A percentile compares a stretch with the other conserved stretches of the same genome.
Conservation (phyloP, 2,797 vertebrate genomes). For the Ctenopoma multispine region DNA sequence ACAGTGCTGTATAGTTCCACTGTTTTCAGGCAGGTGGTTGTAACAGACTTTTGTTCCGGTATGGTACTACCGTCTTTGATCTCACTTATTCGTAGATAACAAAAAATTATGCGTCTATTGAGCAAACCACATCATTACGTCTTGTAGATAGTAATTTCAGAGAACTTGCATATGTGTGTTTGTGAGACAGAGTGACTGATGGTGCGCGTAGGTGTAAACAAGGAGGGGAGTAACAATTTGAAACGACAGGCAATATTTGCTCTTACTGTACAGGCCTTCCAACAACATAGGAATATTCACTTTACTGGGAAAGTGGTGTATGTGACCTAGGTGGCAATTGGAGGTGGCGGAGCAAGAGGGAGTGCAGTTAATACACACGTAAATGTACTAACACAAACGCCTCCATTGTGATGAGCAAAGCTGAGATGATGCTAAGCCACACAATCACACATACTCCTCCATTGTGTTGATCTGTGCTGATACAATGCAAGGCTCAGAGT, state of each 20-base stretch:
- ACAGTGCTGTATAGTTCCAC: neutral
- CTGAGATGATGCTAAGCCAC: conserved; percentile 41
- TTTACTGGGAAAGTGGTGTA: conserved; percentile 35
- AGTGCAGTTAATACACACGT: conserved; percentile 7
- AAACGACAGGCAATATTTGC: conserved; percentile 16
- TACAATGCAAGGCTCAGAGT: conserved; percentile 32
- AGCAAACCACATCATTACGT: conserved; percentile 61
- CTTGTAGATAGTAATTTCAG: conserved; percentile 59
- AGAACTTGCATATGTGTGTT: conserved; percentile 46
- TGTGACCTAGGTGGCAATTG: conserved; percentile 37
- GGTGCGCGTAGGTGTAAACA: conserved; percentile 54
- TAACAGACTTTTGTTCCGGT: conserved; percentile 53
- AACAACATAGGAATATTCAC: conserved; percentile 28
- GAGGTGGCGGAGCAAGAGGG: conserved; percentile 48
- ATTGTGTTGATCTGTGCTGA: conserved; percentile 45
- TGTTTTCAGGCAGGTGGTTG: conserved; percentile 24
- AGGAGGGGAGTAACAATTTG: conserved; percentile 38
- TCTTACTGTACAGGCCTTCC: conserved; percentile 34
- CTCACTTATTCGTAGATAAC: conserved; percentile 46
- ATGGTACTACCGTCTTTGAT: conserved; percentile 48
- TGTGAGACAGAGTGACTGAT: conserved; percentile 39
- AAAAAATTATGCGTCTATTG: conserved; percentile 57
- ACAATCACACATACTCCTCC: conserved; percentile 42
- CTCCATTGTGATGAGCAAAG: conserved; percentile 53
- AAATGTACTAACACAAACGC: conserved; percentile 44